A percentile compares a stretch with the other conserved stretches of the same genome.
Evolutionary conservation across 2,797 vertebrate genomes (phyloP).

Genomic region (Sebastes baramenuke): DNA sequence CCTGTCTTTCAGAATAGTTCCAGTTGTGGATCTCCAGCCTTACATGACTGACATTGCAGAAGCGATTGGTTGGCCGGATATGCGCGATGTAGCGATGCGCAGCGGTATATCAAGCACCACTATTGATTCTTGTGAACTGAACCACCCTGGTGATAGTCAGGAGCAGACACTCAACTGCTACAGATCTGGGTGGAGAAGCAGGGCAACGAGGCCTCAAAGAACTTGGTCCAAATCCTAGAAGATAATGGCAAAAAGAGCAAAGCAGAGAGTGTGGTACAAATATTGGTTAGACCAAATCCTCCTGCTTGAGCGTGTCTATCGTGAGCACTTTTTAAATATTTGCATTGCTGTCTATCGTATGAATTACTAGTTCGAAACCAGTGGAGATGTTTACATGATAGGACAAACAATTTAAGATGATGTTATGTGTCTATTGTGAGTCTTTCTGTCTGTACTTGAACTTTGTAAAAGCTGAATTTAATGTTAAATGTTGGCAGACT

Average conservation of each 20-base stretch:
- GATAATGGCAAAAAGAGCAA: rapidly evolving
- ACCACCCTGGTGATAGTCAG: rapidly evolving
- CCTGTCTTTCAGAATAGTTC: neutral
- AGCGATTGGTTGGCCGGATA: slow-evolving; percentile 30
- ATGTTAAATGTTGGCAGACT: neutral
- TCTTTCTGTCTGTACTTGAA: neutral
- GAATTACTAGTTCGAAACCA: neutral
- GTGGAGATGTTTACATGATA: neutral
- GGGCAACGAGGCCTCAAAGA: neutral
- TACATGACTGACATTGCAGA: slow-evolving; percentile 32
- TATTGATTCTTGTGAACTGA: rapidly evolving
- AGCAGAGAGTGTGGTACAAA: neutral
- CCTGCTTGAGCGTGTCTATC: neutral
- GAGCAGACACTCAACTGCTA: slow-evolving; percentile 50
- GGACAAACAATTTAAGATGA: neutral
- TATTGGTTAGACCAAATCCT: neutral
- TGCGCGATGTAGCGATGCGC: slow-evolving; percentile 35
- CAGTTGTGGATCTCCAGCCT: slow-evolving; percentile 22
- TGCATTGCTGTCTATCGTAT: neutral
- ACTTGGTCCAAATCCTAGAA: neutral
- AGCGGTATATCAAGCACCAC: rapidly evolving
- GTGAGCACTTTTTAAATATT: neutral
- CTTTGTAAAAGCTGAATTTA: neutral
- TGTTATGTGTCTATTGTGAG: neutral
- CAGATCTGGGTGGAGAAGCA: neutral